These are phyloP conservation scores for Pocillopora damicornis DNA, from an alignment of 64 coral and sea anemone species.

Conservation along the genomic window DNA sequence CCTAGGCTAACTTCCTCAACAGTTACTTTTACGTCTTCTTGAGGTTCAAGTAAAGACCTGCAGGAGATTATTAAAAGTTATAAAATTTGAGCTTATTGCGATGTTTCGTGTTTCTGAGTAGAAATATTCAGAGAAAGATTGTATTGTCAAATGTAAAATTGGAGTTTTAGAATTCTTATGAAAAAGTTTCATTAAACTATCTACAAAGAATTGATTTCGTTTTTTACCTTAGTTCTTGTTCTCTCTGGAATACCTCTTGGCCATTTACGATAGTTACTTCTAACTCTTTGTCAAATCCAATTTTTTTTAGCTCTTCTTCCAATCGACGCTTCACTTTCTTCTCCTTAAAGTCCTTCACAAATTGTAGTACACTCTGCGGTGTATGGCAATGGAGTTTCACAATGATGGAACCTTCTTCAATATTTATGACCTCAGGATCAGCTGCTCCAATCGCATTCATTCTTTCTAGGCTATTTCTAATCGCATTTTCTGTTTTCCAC, in stretches of 20 bases:
- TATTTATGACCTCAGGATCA: neutral
- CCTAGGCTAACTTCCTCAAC: no score
- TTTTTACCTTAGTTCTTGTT: neutral
- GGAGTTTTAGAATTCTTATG: no score
- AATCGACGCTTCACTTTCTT: neutral
- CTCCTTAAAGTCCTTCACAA: neutral
- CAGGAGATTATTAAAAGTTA: no score
- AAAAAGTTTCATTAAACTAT: no score
- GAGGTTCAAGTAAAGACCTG: no score
- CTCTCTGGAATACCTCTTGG: neutral
- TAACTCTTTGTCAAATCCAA: neutral
- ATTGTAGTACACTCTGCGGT: neutral
- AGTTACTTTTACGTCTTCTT: no score
- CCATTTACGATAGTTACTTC: neutral
- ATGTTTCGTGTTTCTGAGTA: no score
- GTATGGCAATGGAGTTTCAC: neutral
- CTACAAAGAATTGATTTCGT: no score
- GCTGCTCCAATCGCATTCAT: neutral
- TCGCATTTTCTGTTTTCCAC: neutral
- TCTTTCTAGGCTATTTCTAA: neutral
- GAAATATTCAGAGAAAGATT: no score
- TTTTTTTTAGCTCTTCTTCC: neutral
- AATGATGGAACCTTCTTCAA: neutral
- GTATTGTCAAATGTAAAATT: no score
- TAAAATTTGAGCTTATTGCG: no score